Base-by-base conservation (phyloP, 2,888 invertebrate species). In the Leptinotarsa tumamoca region DNA sequence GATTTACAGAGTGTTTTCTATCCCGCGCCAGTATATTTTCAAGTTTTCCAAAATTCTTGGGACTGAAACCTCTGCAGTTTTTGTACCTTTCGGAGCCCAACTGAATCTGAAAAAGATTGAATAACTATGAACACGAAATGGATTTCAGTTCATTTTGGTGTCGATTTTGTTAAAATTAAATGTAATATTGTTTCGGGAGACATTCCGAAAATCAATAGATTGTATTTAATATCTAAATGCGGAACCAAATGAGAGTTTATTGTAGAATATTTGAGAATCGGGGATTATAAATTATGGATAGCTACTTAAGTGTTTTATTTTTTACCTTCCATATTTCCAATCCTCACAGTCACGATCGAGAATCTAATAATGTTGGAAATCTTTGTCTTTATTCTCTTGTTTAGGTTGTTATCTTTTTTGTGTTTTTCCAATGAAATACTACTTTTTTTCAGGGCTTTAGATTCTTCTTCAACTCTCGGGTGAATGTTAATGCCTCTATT, bases 161-260 rank as follows among this genome's bases (percentile, higher is more conserved):
- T 71, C 13, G 58, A 69, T 69, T 69, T 56, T 27, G 52, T 69
- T 69, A n/a, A 43, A 63, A 43, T 63, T 63, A 43, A 33, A 18
- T 63, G 18, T 72, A 67, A 54, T 58, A 67, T 71, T 67, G 51
- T 68, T 58, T 61, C 61, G 43, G 52, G 52, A 61, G 50, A 61
- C 18, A 73, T 51, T 51, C 58, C 58, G 23, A 51, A 74, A 17
- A 68, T 68, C 67, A 74, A 52, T 67, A 63, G 71, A 73, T 75
- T 74, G 71, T 66, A 74, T 76, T 78, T 78, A 78, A 72, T 75
- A 74, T 72, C 74, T 74, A 63, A 78, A 49, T 74, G 76, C 72
- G 75, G 78, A 78, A 78, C 76, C 78, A 78, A 78, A 68, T 23
- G 23, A 33, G 63, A 72, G 68, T 74, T 68, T 69, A 78, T 73